Percentiles rank a stretch among this genome's conserved stretches.
Evolutionary conservation across 2,888 invertebrate species (phyloP).

Genomic region (Tipula confusa): DNA sequence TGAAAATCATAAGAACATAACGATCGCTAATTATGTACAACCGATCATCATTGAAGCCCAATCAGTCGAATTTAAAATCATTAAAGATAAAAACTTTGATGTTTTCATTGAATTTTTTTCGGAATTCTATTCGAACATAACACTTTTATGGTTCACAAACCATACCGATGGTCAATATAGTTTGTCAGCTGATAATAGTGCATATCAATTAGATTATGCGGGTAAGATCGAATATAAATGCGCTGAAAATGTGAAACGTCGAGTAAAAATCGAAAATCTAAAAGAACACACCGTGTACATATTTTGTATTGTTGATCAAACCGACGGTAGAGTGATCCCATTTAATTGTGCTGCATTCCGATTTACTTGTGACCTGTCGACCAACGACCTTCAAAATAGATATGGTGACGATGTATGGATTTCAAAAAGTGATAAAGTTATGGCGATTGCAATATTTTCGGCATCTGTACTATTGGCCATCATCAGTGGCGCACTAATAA

Average conservation of each 20-base stretch:
- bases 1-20: neutral
- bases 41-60: neutral
- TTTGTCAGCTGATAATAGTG: neutral
- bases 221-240: neutral
- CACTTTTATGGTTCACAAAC: slow-evolving; percentile 8
- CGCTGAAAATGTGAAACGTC: neutral
- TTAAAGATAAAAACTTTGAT: neutral
- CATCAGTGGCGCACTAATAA: neutral
- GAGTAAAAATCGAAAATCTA: neutral
- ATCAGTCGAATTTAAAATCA: neutral
- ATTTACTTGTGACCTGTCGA: neutral
- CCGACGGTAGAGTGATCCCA: neutral
- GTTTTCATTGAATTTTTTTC: neutral
- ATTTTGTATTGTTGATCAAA: neutral
- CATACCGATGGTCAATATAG: neutral
- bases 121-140: neutral
- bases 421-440: neutral
- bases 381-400: neutral
- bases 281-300: neutral
- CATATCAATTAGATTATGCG: neutral
- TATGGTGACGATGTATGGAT: neutral
- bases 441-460: neutral
- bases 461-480: neutral
- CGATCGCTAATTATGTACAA: neutral
- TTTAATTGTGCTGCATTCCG: neutral